Evolutionary conservation across 2,888 invertebrate genomes (phyloP).

Genomic region (Lasioglossum figueresi): DNA sequence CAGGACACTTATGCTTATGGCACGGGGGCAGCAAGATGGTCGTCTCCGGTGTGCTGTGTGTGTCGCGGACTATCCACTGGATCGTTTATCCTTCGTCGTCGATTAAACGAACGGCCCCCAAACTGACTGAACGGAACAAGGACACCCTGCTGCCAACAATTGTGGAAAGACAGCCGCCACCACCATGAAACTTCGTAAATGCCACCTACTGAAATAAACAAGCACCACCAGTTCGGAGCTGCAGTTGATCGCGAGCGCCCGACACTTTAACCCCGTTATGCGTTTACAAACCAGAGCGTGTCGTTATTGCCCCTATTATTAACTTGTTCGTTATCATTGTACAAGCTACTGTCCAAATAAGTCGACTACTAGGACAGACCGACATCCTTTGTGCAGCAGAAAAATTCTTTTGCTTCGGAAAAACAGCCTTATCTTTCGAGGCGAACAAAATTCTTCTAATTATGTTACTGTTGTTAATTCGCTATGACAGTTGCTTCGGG

Average conservation of each 20-base stretch:
- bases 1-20: slow-evolving; percentile 66
- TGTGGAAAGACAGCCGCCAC: neutral
- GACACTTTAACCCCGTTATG: neutral
- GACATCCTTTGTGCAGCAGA: too few species aligned
- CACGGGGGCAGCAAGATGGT: slow-evolving; percentile 37
- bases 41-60: neutral
- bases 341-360: neutral
- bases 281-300: neutral
- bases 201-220: neutral
- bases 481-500: too few species aligned
- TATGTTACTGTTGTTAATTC: too few species aligned
- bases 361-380: too few species aligned
- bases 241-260: neutral
- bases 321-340: neutral
- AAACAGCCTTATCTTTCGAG: too few species aligned
- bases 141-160: neutral
- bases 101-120: neutral
- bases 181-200: neutral
- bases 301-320: neutral
- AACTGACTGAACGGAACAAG: neutral
- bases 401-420: too few species aligned
- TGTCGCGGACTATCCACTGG: neutral
- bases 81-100: slow-evolving; percentile 18
- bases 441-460: too few species aligned
- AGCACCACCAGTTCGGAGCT: neutral